A percentile compares a stretch with the other conserved stretches of the same genome.
Evolutionary conservation across 1,140 invertebrate species (phyloP).

Genomic region (Temnothorax curvispinosus): DNA sequence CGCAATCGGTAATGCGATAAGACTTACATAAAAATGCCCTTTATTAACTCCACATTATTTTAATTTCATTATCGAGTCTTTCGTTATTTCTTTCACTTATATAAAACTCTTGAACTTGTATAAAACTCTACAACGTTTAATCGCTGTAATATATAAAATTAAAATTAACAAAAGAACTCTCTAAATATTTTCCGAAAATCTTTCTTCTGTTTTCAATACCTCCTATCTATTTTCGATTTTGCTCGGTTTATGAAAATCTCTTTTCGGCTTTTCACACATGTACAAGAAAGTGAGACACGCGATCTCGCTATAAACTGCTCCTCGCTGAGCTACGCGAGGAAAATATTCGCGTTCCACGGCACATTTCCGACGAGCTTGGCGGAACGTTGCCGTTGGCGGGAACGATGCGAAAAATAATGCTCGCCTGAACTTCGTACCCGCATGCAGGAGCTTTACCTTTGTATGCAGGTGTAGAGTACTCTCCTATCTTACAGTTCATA

Average conservation of each 20-base stretch:
- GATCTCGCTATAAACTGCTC: background rate
- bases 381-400: background rate
- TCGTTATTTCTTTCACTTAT: background rate
- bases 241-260: background rate
- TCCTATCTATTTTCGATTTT: background rate
- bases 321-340: background rate
- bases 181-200: background rate
- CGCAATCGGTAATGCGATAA: background rate
- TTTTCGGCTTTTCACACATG: background rate
- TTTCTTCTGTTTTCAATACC: background rate
- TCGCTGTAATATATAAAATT: too few species aligned
- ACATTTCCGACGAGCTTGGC: slow-evolving; percentile 10
- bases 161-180: background rate
- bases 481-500: background rate
- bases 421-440: background rate
- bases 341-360: slow-evolving; percentile 11
- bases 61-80: too few species aligned
- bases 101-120: background rate
- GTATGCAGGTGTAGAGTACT: background rate
- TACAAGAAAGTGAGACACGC: background rate
- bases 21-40: background rate
- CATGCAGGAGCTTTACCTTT: background rate
- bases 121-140: background rate
- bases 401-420: slow-evolving; percentile 31
- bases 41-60: too few species aligned